Conservation (phyloP, 2,797 vertebrate genomes). For the Micromesistius poutassou region DNA sequence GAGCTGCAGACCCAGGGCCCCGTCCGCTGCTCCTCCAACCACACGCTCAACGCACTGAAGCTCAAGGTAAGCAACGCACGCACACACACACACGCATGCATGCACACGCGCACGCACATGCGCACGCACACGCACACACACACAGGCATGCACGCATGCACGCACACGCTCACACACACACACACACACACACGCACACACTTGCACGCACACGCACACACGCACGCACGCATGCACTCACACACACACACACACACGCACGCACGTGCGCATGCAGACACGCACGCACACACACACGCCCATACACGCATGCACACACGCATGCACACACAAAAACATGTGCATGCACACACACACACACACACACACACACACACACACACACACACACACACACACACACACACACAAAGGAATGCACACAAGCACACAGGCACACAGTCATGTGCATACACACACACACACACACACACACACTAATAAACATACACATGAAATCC, state of each 20-base stretch:
- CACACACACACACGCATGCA: conserved; percentile 2
- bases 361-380: conserved; percentile 10
- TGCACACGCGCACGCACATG: not conserved
- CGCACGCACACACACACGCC: not conserved
- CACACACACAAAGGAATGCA: not conserved
- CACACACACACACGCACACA: conserved; percentile 8
- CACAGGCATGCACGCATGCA: not conserved
- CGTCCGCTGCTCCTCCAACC: conserved; percentile 78
- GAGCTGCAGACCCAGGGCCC: conserved; percentile 71
- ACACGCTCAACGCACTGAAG: conserved; percentile 71
- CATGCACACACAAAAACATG: no score
- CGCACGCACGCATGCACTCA: not conserved
- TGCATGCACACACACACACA: not conserved
- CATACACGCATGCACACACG: not conserved
- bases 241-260: not conserved
- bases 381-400: conserved; percentile 7
- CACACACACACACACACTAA: not conserved
- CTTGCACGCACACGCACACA: conserved; percentile 5
- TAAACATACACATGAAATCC: not conserved
- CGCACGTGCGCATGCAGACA: not conserved
- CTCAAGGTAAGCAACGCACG: conserved; percentile 73
- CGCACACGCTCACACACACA: not conserved
- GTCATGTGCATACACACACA: not conserved
- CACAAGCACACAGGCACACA: not conserved
- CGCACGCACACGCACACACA: conserved; percentile 5